phyloP scores from a whole-genome alignment of 2,113 vertebrate genomes.

The Hippoglossus stenolepis region DNA sequence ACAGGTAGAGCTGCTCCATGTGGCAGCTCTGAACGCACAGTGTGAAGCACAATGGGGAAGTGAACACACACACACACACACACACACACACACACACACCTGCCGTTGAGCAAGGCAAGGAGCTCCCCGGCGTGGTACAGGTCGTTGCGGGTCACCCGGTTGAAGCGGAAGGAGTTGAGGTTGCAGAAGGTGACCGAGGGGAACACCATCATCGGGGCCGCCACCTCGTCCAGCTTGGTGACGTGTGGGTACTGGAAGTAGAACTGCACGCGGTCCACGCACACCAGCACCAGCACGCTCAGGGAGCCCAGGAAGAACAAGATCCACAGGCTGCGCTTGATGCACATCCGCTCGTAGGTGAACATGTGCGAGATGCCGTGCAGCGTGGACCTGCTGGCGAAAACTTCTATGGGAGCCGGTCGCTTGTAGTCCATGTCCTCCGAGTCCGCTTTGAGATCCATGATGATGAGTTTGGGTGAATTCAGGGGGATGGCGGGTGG shows the following conservation, averaged over 20 bases:
- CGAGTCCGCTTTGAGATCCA: constrained; percentile 94
- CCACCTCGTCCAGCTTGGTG: constrained; percentile 97
- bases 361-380: constrained; percentile 99
- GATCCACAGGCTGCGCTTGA: constrained; percentile 94
- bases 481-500: background rate
- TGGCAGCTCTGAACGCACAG: background rate
- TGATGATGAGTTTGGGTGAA: constrained; percentile 50
- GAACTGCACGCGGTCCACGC: constrained; percentile 94
- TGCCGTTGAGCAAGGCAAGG: constrained; percentile 95
- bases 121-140: constrained; percentile 98
- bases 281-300: constrained; percentile 90
- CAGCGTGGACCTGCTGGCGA: constrained; percentile 96
- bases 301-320: constrained; percentile 94
- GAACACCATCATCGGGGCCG: constrained; percentile 89
- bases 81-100: constrained; percentile 84
- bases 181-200: constrained; percentile 98
- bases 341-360: constrained; percentile 93
- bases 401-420: constrained; percentile 93
- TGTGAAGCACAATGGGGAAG: background rate
- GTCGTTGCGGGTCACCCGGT: constrained; percentile 96
- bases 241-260: constrained; percentile 98
- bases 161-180: constrained; percentile 98
- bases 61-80: constrained; percentile 67
- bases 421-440: constrained; percentile 91
- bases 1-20: background rate